Conservation (phyloP, 2,888 invertebrate genomes). For the Leptarthrus brevirostris region DNA sequence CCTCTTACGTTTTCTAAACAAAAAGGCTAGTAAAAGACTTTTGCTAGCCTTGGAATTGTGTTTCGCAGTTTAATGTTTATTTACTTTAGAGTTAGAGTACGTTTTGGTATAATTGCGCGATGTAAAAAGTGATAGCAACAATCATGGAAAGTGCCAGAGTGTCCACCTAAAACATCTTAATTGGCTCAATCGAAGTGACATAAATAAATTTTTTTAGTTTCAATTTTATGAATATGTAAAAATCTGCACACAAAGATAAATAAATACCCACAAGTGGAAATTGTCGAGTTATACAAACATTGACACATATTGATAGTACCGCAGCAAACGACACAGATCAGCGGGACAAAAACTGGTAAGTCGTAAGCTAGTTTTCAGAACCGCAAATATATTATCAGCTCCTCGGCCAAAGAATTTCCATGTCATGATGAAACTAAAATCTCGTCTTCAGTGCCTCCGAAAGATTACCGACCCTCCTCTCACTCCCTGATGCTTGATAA, state of each 20-base stretch:
- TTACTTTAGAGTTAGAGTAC: neutral
- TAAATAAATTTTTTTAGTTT: conserved; percentile 18
- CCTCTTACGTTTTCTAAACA: neutral
- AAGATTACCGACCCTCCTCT: neutral
- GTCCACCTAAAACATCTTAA: conserved; percentile 10
- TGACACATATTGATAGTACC: neutral
- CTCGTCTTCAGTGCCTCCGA: neutral
- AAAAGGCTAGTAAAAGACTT: too few relatives aligned
- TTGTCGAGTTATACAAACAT: neutral
- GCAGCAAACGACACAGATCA: neutral
- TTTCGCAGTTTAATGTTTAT: too few relatives aligned
- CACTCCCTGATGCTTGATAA: neutral
- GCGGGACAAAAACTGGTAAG: conserved; percentile 22
- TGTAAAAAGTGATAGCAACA: neutral
- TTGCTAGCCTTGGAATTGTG: neutral
- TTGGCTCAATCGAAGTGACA: neutral
- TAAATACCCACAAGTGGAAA: conserved; percentile 1
- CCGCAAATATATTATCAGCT: neutral
- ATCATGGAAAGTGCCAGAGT: conserved; percentile 22
- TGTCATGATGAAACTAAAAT: conserved; percentile 1
- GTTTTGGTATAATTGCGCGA: neutral
- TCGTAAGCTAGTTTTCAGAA: conserved; percentile 1
- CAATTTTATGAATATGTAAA: conserved; percentile 13
- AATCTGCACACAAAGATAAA: conserved; percentile 5
- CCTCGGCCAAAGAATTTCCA: conserved; percentile 23